Evolutionary conservation across 2,113 vertebrate species (phyloP), one percentile per base, ranked within the genome.

Genomic region (Mixornis gularis): DNA sequence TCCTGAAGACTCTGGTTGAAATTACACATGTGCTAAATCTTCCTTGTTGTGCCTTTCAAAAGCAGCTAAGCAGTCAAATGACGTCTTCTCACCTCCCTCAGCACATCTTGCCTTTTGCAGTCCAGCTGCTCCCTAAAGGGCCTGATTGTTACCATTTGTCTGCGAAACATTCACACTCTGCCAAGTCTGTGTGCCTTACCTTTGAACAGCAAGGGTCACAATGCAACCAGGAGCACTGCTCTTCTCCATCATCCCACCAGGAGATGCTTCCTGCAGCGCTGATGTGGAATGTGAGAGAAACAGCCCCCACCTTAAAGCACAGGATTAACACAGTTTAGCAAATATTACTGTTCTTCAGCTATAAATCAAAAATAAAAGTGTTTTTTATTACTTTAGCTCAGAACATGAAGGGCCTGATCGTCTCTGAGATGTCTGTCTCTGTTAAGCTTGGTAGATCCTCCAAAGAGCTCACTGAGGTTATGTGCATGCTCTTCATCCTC

Each of bases 1-100:
- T 29, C 49, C 79, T n/a, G 17, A 63, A 52, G 48, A 81, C 22
- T 36, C 49, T n/a, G 19, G 13, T 11, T 79, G 53, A 77, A 86
- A 79, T 64, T 18, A 72, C 36, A 44, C 0, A 3, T 0, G 0
- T 1, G 4, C 17, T 56, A 55, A 48, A 40, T 66, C 40, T 78
- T 81, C 26, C 30, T 62, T 43, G 15, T 46, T 66, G n/a, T 5
- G 4, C n/a, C 49, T 89, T 85, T 60, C 40, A 69, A 90, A 76
- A 64, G 66, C 48, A 89, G 32, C 34, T 70, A 58, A 62, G 24
- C 36, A 62, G 26, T 68, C n/a, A 81, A 78, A 71, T 27, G 38
- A 40, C 11, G 27, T 79, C 64, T 64, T 83, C 63, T 65, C 69
- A 59, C 48, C 56, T 74, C 48, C 16, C 43, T 59, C 24, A 41